Percentiles rank a stretch among this genome's conserved stretches.
phyloP scores from a whole-genome alignment of 2,888 invertebrate species.

The Diadromus collaris region DNA sequence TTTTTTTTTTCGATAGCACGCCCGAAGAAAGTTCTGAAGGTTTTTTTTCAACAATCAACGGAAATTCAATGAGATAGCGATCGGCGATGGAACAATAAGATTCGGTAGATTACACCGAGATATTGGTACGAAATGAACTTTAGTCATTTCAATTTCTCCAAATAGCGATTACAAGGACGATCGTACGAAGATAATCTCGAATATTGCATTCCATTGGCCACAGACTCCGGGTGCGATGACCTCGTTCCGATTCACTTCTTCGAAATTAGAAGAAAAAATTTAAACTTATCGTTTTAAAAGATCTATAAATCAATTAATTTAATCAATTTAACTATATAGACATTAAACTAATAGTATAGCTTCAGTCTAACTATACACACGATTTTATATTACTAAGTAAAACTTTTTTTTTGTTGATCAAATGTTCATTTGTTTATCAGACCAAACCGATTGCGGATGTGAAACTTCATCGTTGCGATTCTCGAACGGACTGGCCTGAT shows the following conservation, averaged over 20 bases:
- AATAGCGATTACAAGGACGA: neutral
- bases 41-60: neutral
- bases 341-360: no score
- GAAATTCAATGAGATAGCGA: neutral
- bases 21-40: neutral
- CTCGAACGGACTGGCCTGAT: neutral
- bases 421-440: neutral
- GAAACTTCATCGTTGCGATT: neutral
- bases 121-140: neutral
- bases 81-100: conserved; percentile 1
- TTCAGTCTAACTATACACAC: no score
- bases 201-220: neutral
- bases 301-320: no score
- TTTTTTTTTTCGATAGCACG: conserved; percentile 1
- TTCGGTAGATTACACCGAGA: neutral
- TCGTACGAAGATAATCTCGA: neutral
- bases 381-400: no score
- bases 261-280: no score
- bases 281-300: no score
- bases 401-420: no score
- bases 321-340: no score
- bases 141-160: neutral
- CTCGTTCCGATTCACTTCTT: no score
- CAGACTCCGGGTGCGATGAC: no score
- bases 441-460: neutral